Percentiles rank a stretch among this genome's conserved stretches.
Conservation (phyloP, 2,113 vertebrate genomes). For the Melanotaenia duboulayi region DNA sequence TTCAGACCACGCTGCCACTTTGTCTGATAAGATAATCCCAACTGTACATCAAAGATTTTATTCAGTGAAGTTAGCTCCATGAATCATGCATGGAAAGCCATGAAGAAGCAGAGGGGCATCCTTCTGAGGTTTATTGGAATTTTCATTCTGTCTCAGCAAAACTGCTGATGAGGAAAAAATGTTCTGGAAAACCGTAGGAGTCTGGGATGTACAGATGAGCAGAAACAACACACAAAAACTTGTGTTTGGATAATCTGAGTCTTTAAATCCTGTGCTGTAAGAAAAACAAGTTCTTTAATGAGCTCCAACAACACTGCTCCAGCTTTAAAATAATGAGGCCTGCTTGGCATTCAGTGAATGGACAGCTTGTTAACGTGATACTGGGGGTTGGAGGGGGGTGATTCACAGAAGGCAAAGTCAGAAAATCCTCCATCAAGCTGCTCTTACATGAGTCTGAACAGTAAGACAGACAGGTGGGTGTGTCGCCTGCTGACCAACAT, state of each 20-base stretch:
- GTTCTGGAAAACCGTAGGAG: too few species aligned
- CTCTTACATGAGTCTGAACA: not conserved
- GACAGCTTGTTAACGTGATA: slow-evolving; percentile 70
- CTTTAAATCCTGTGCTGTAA: too few species aligned
- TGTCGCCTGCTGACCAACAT: not conserved
- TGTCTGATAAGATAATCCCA: not conserved
- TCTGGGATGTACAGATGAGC: too few species aligned
- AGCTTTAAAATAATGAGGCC: slow-evolving; percentile 56
- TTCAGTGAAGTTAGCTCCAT: too few species aligned
- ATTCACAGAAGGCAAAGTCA: slow-evolving; percentile 53
- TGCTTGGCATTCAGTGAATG: slow-evolving; percentile 74
- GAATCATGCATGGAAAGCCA: not conserved
- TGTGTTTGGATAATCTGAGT: too few species aligned
- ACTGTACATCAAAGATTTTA: not conserved
- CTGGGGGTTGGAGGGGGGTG: slow-evolving; percentile 54
- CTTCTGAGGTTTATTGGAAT: not conserved
- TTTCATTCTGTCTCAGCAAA: too few species aligned
- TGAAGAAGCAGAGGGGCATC: too few species aligned
- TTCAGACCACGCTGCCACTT: not conserved
- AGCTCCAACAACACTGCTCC: too few species aligned
- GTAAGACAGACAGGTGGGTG: not conserved
- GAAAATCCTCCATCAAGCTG: slow-evolving; percentile 55
- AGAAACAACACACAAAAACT: too few species aligned
- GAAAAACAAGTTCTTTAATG: too few species aligned
- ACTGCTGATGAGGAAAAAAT: too few species aligned